phyloP scores from a whole-genome alignment of 2,888 invertebrate species.

The Cephonodes hylas region DNA sequence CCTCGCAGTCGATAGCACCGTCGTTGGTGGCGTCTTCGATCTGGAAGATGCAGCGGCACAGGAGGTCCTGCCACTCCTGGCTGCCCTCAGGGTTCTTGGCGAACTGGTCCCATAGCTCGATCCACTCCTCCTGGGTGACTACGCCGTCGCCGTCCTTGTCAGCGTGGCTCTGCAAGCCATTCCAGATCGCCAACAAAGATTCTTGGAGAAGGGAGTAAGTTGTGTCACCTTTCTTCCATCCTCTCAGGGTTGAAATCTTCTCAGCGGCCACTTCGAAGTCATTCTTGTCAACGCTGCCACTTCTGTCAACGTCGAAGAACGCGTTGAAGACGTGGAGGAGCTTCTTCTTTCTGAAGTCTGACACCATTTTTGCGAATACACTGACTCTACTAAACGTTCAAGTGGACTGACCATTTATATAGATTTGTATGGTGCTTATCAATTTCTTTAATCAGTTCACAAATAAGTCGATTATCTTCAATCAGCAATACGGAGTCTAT shows the following conservation, averaged over 20 bases:
- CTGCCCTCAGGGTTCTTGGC: slow-evolving; percentile 87
- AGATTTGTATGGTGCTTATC: neutral
- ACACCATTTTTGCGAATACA: slow-evolving; percentile 79
- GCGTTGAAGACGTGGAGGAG: slow-evolving; percentile 91
- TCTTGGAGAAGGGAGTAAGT: slow-evolving; percentile 88
- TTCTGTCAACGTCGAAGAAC: slow-evolving; percentile 93
- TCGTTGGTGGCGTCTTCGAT: slow-evolving; percentile 93
- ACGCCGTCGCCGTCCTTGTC: slow-evolving; percentile 92
- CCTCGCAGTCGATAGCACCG: slow-evolving; percentile 86
- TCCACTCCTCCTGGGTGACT: slow-evolving; percentile 93
- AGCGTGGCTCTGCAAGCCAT: slow-evolving; percentile 88
- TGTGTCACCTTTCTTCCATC: slow-evolving; percentile 87
- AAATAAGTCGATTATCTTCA: neutral
- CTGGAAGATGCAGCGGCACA: slow-evolving; percentile 93
- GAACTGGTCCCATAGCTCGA: slow-evolving; percentile 91
- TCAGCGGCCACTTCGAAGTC: slow-evolving; percentile 92
- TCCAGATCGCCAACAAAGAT: slow-evolving; percentile 90
- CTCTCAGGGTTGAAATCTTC: slow-evolving; percentile 89
- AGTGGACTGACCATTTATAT: slow-evolving; percentile 3
- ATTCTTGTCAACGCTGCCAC: slow-evolving; percentile 92
- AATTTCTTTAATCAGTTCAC: slow-evolving; percentile 12
- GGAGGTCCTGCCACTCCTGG: slow-evolving; percentile 91
- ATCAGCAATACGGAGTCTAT: slow-evolving; percentile 13
- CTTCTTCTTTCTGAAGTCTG: slow-evolving; percentile 94
- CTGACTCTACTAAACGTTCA: neutral